phyloP scores from a whole-genome alignment of 1,140 invertebrate genomes.

The Brachionus calyciflorus region DNA sequence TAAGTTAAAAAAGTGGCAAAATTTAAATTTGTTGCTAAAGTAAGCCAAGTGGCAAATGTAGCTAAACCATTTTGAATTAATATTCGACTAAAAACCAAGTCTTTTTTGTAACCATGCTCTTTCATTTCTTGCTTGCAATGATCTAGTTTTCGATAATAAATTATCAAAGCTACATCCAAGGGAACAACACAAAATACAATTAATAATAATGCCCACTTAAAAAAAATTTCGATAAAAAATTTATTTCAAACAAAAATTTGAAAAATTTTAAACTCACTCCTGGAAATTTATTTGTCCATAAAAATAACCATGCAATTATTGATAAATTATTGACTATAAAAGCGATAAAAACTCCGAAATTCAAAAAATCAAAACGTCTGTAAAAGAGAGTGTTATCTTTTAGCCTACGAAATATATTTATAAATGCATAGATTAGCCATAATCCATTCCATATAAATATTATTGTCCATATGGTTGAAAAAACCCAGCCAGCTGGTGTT shows the following conservation, averaged over 20 bases:
- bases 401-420: constrained; percentile 50
- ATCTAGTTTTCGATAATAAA: constrained; percentile 1
- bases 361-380: constrained; percentile 49
- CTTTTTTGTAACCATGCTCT: constrained; percentile 40
- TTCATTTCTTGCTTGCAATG: constrained; percentile 10
- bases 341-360: constrained; percentile 49
- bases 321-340: constrained; percentile 50
- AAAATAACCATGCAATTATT: constrained; percentile 55
- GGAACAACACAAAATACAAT: constrained; percentile 37
- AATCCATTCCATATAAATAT: constrained; percentile 54
- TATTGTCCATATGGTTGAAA: constrained; percentile 54
- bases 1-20: constrained; percentile 52
- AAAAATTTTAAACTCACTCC: constrained; percentile 47
- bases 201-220: constrained; percentile 45
- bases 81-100: constrained; percentile 52
- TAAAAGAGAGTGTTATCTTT: constrained; percentile 49
- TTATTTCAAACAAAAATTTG: background rate
- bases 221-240: background rate
- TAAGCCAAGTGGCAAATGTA: constrained; percentile 55
- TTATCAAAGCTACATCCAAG: constrained; percentile 6
- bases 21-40: constrained; percentile 54
- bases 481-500: constrained; percentile 55
- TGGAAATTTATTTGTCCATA: constrained; percentile 52
- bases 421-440: constrained; percentile 53
- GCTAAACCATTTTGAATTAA: constrained; percentile 56